Evolutionary conservation across 2,797 vertebrate genomes (phyloP), one percentile per base, ranked within the genome.

Genomic region (Semaprochilodus insignis): DNA sequence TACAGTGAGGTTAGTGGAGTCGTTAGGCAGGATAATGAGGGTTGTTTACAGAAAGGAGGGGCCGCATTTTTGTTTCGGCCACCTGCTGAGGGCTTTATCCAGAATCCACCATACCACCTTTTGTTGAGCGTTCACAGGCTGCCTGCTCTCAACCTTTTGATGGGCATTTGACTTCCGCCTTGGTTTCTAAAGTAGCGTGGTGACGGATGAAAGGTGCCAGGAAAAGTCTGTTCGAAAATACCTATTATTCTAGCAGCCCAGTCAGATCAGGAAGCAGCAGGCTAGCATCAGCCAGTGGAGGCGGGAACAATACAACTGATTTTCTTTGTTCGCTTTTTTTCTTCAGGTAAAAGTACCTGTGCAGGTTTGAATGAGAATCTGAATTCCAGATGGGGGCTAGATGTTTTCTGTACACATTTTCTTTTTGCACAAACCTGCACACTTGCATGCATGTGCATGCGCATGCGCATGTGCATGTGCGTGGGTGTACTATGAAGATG

Each of bases 221-320:
- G n/a, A 40, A 72, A 69, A 60, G 73, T n/a, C 40, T 82, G 21
- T 86, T 81, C 74, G 72, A 71, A 86, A 81, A 83, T 51, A 40
- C 78, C 55, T 83, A 69, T 16, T 54, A 67, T 73, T 77, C 78
- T 83, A 78, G 81, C 36, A 1, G 57, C 6, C 19, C 14, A 77
- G 75, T 78, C 63, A 75, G 69, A 71, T 85, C 66, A 55, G 21
- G 6, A 48, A 69, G 75, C 63, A 48, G 54, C 48, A 74, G 40
- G 15, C 60, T 54, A 52, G 51, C 23, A 62, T 81, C 25, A 21
- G 17, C 78, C 69, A 55, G 70, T 83, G 51, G 14, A 59, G 57
- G 31, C 60, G 34, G 21, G 25, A 36, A 52, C 52, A 31, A n/a
- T 15, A 34, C 8, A 80, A 81, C 76, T 23, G 54, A 74, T 81